Base-by-base conservation (phyloP, 1,140 invertebrate genomes). In the Sitobion miscanthi region DNA sequence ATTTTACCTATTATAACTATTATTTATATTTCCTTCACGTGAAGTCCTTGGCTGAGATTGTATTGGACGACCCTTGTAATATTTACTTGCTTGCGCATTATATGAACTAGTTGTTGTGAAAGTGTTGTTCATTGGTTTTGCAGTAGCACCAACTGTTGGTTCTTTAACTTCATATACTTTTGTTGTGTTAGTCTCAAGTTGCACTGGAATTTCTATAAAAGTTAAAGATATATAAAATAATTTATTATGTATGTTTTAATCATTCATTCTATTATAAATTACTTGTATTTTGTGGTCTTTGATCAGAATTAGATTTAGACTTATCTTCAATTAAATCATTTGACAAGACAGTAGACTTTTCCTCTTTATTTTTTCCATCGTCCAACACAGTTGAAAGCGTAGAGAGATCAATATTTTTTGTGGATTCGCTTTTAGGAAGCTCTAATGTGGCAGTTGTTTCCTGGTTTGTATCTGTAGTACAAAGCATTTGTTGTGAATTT, bases 31-130 rank as follows among this genome's bases (percentile, higher is more conserved):
- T 90, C 89, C 89, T 47, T 90, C 89, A 1, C 89, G 62, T 8
- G 38, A n/a, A 42, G 38, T 93, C 25, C 77, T 93, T n/a, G 82
- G 11, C 3, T 93, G 91, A 93, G 91, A 85, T 30, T 93, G 91
- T 85, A 86, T 86, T 52, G 82, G 35, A 45, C 91, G 91, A 45
- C 91, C 91, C n/a, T 86, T 93, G 38, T 93, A 86, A 93, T 93
- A 93, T 83, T 93, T 93, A 57, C 45, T 86, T 1, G 49, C 7
- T 38, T 86, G 69, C 8, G 52, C 8, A 93, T 85, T 93, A 45
- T 85, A 86, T 20, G 21, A 45, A 54, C 20, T 92, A n/a, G 49
- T 82, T 23, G 77, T 38, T 11, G 30, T 57, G 7, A n/a, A 23
- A 92, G 77, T 54, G 49, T 2, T 54, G 49, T 2, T 85, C 3